phyloP scores from a whole-genome alignment of 2,888 invertebrate species.

The Bhutanitis thaidina region DNA sequence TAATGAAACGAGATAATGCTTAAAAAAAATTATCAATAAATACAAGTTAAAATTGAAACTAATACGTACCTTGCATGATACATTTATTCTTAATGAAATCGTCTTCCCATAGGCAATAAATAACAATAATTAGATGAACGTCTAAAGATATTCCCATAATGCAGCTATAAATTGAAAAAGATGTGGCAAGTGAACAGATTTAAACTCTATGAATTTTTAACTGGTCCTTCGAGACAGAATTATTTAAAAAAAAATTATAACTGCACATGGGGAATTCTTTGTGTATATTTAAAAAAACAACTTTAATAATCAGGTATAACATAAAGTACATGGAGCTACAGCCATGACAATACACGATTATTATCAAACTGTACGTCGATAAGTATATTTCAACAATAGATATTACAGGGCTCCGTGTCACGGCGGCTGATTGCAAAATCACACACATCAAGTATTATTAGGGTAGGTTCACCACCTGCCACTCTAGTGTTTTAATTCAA shows the following conservation, averaged over 20 bases:
- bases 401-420: neutral
- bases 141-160: neutral
- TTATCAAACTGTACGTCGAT: neutral
- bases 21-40: conserved; percentile 26
- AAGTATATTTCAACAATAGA: neutral
- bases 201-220: neutral
- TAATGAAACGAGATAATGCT: conserved; percentile 25
- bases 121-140: conserved; percentile 13
- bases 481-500: no score
- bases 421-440: neutral
- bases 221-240: neutral
- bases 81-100: conserved; percentile 35
- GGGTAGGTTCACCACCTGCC: neutral
- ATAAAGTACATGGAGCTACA: neutral
- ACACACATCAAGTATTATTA: neutral
- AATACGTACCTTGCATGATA: conserved; percentile 25
- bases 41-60: conserved; percentile 25
- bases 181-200: neutral
- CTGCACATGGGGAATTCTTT: neutral
- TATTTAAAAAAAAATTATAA: neutral
- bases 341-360: neutral
- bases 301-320: neutral
- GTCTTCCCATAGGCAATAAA: conserved; percentile 22
- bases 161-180: neutral
- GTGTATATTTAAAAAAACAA: neutral